phyloP scores from a whole-genome alignment of 1,140 invertebrate genomes.

The Mactra quadrangularis region DNA sequence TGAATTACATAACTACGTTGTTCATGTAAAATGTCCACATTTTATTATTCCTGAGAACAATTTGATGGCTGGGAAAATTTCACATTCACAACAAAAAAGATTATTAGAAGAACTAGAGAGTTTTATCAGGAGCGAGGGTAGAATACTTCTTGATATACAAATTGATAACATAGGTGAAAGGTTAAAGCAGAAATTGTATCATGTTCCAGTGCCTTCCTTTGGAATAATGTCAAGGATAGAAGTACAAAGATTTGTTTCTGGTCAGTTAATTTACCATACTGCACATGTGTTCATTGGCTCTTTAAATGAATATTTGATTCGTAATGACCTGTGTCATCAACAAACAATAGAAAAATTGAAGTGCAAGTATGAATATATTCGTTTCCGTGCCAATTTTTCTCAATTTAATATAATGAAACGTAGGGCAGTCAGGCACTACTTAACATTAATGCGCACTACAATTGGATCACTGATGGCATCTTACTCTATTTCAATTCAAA shows the following conservation, averaged over 20 bases:
- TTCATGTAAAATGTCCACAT: background rate
- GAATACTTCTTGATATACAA: background rate
- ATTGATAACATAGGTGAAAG: background rate
- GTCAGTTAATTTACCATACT: background rate
- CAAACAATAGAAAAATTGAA: background rate
- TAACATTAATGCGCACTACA: background rate
- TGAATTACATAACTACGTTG: background rate
- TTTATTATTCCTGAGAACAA: slow-evolving; percentile 7
- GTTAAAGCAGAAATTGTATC: background rate
- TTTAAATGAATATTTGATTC: too few species aligned
- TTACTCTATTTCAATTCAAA: background rate
- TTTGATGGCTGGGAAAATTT: background rate
- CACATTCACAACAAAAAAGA: too few species aligned
- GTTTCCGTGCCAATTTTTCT: background rate
- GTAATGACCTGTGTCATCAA: background rate
- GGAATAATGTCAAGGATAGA: too few species aligned
- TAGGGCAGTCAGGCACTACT: too few species aligned
- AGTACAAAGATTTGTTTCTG: too few species aligned
- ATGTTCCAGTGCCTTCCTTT: too few species aligned
- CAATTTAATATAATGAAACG: background rate
- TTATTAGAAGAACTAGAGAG: background rate
- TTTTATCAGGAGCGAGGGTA: background rate
- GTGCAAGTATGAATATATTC: too few species aligned
- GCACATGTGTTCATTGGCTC: background rate
- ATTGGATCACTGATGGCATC: background rate